A percentile compares a stretch with the other conserved stretches of the same genome.
Conservation (phyloP, 1,140 invertebrate species). For the Helicoverpa armigera region DNA sequence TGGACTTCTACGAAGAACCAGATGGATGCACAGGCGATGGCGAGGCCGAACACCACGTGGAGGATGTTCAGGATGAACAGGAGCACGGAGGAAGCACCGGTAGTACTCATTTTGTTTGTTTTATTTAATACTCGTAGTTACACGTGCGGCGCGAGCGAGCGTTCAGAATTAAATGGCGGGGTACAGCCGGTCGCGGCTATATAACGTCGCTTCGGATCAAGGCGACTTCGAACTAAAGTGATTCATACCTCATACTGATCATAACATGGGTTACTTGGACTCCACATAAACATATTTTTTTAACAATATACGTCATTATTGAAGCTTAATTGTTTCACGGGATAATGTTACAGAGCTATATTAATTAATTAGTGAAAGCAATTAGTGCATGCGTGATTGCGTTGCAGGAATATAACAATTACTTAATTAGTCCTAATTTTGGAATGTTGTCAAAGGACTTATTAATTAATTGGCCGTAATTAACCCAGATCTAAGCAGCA, state of each 20-base stretch:
- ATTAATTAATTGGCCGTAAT: slow-evolving; percentile 1
- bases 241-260: slow-evolving; percentile 12
- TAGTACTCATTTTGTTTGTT: slow-evolving; percentile 53
- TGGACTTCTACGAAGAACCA: slow-evolving; percentile 80
- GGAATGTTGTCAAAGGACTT: neutral
- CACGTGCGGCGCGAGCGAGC: slow-evolving; percentile 54
- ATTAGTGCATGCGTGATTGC: neutral
- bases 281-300: too few species aligned
- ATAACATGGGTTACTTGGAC: neutral
- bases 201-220: slow-evolving; percentile 26
- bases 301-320: neutral
- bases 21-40: slow-evolving; percentile 67
- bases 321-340: neutral
- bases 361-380: neutral
- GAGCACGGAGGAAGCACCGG: slow-evolving; percentile 55
- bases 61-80: slow-evolving; percentile 73
- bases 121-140: slow-evolving; percentile 34
- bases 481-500: neutral
- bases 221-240: slow-evolving; percentile 23
- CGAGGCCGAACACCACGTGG: slow-evolving; percentile 69
- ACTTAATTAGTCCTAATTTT: slow-evolving; percentile 13
- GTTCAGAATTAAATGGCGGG: slow-evolving; percentile 73
- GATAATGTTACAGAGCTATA: neutral
- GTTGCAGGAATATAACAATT: slow-evolving; percentile 14
- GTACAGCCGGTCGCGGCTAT: slow-evolving; percentile 15